Evolutionary conservation across 64 coral and sea anemone species (phyloP).

Genomic region (Stichodactyla mertensii): DNA sequence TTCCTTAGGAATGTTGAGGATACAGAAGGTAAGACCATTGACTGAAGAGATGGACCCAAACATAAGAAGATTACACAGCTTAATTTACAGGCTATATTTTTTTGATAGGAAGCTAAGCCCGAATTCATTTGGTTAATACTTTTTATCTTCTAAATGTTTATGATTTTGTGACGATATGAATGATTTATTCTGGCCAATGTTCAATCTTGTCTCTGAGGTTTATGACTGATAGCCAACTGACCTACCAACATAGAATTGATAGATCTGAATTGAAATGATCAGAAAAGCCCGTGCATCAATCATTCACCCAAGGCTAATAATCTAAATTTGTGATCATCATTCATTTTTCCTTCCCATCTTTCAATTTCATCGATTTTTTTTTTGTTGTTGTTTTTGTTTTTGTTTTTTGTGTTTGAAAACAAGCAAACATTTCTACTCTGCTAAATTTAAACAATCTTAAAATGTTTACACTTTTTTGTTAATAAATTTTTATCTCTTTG

Average conservation of each 20-base stretch:
- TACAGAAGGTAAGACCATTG: slow-evolving; percentile 4
- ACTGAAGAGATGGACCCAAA: neutral
- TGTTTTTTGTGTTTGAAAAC: neutral
- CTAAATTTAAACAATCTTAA: neutral
- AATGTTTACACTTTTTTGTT: neutral
- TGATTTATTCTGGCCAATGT: neutral
- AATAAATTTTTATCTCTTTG: neutral
- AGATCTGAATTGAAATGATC: neutral
- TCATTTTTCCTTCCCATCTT: neutral
- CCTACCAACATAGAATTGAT: neutral
- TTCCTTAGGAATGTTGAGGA: slow-evolving; percentile 3
- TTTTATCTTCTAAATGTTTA: slow-evolving; percentile 23
- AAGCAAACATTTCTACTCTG: neutral
- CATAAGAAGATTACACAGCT: neutral
- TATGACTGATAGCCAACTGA: neutral
- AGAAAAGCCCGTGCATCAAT: neutral
- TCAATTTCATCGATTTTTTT: slow-evolving; percentile 5
- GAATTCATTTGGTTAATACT: slow-evolving; percentile 21
- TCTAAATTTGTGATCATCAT: neutral
- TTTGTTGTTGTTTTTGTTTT: no score
- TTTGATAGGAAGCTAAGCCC: slow-evolving; percentile 24
- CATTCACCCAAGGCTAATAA: neutral
- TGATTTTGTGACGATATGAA: slow-evolving; percentile 21
- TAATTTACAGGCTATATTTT: slow-evolving; percentile 5
- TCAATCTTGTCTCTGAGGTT: neutral